A percentile compares a stretch with the other conserved stretches of the same genome.
Evolutionary conservation across 1,140 invertebrate species (phyloP).

Genomic region (Anthonomus grandis): DNA sequence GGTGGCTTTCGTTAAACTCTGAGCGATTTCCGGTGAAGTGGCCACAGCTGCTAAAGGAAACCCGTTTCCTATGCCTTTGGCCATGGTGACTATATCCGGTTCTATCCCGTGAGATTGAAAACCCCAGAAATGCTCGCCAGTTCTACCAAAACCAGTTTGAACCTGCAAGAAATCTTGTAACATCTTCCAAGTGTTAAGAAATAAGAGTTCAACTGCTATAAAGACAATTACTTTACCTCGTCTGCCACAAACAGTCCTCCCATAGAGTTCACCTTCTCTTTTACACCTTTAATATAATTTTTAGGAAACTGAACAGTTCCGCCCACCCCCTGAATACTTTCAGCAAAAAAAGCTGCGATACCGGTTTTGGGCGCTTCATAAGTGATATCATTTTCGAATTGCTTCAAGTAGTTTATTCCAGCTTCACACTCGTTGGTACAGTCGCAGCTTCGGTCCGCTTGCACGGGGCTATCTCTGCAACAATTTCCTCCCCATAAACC

Average conservation of each 20-base stretch:
- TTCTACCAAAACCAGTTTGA: conserved; percentile 93
- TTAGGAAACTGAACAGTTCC: conserved; percentile 90
- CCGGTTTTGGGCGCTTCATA: conserved; percentile 61
- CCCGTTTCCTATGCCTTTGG: conserved; percentile 89
- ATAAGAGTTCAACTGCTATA: background rate
- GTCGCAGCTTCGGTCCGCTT: conserved; percentile 65
- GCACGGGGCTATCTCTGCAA: conserved; percentile 85
- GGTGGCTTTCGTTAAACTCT: conserved; percentile 66
- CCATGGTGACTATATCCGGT: conserved; percentile 92
- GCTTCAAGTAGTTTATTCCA: conserved; percentile 74
- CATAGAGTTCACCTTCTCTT: conserved; percentile 70
- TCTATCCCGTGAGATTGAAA: conserved; percentile 82
- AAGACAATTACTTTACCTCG: conserved; percentile 67
- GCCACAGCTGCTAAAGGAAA: conserved; percentile 93
- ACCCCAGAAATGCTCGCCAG: conserved; percentile 93
- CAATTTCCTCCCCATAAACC: conserved; percentile 85
- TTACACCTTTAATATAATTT: conserved; percentile 79
- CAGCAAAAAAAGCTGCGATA: conserved; percentile 87
- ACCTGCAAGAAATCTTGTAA: no score
- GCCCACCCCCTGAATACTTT: conserved; percentile 92
- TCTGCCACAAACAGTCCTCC: conserved; percentile 90
- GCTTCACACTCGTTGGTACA: conserved; percentile 69
- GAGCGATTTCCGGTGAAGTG: conserved; percentile 82
- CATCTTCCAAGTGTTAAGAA: background rate
- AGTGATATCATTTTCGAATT: conserved; percentile 75